A percentile compares a stretch with the other conserved stretches of the same genome.
phyloP scores from a whole-genome alignment of 2,113 vertebrate species.

The Peromyscus californicus region DNA sequence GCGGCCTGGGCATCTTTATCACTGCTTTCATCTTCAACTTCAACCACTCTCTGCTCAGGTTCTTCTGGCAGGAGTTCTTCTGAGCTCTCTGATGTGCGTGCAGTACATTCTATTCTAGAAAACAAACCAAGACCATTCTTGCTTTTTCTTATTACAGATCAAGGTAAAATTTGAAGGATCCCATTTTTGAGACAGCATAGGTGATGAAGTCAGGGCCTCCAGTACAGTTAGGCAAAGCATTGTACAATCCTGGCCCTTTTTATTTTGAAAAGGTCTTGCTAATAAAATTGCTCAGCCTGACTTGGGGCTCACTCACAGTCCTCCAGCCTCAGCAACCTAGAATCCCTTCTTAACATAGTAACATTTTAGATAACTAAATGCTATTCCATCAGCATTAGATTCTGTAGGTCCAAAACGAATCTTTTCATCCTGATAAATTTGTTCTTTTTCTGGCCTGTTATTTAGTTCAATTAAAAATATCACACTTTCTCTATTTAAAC shows the following conservation, averaged over 20 bases:
- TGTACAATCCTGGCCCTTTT: neutral
- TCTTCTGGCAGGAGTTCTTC: slow-evolving; percentile 79
- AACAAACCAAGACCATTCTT: slow-evolving; percentile 22
- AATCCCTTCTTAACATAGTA: neutral
- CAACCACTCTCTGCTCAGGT: slow-evolving; percentile 55
- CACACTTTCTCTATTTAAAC: neutral
- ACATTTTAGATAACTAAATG: neutral
- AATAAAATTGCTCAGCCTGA: neutral
- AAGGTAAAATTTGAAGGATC: slow-evolving; percentile 52
- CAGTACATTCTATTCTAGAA: slow-evolving; percentile 78
- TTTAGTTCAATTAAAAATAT: neutral
- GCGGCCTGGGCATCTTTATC: slow-evolving; percentile 36
- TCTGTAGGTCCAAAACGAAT: slow-evolving; percentile 14
- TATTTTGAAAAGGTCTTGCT: neutral
- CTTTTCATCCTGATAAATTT: neutral
- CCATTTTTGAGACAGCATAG: too few relatives aligned
- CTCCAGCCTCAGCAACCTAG: neutral
- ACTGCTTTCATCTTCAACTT: slow-evolving; percentile 69
- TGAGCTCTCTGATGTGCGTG: slow-evolving; percentile 70
- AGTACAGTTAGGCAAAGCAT: neutral
- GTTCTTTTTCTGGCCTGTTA: neutral
- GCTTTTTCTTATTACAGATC: slow-evolving; percentile 1
- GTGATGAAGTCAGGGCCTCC: neutral
- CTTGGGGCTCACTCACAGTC: neutral
- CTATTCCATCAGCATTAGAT: neutral